Conservation (phyloP, 2,888 invertebrate species). For the Drosophila austrosaltans region DNA sequence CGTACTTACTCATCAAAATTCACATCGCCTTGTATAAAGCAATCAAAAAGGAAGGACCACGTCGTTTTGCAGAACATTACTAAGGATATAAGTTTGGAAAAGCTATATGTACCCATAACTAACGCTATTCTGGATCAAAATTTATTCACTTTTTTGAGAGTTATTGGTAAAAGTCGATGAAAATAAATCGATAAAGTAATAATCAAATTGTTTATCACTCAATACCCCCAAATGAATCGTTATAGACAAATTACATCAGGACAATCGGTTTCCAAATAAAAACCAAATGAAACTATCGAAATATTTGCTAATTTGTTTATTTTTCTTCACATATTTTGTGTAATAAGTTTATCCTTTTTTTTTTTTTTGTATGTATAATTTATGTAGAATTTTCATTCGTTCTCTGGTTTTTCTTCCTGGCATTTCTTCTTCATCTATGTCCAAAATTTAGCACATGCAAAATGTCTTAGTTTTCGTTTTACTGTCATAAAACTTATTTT, state of each 20-base stretch:
- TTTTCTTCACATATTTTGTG: conserved; percentile 65
- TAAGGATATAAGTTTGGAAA: too few relatives aligned
- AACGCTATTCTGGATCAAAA: too few relatives aligned
- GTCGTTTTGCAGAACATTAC: too few relatives aligned
- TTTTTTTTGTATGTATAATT: conserved; percentile 58
- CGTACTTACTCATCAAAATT: neutral
- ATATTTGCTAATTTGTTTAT: conserved; percentile 70
- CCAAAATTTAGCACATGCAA: conserved; percentile 40
- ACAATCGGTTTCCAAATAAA: neutral
- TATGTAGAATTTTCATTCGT: conserved; percentile 53
- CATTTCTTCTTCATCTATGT: conserved; percentile 48
- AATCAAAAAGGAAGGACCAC: too few relatives aligned
- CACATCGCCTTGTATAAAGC: too few relatives aligned
- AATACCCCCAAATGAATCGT: neutral
- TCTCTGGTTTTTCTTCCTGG: conserved; percentile 41
- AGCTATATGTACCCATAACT: too few relatives aligned
- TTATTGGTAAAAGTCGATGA: neutral
- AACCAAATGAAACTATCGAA: conserved; percentile 1
- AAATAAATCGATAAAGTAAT: conserved; percentile 1
- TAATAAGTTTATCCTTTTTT: conserved; percentile 35
- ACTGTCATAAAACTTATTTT: conserved; percentile 66
- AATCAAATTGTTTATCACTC: neutral
- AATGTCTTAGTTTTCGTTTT: conserved; percentile 40
- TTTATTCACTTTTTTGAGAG: too few relatives aligned
- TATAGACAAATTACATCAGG: neutral